A percentile compares a stretch with the other conserved stretches of the same genome.
Conservation (phyloP, 2,888 invertebrate species). For the Lasioglossum figueresi region DNA sequence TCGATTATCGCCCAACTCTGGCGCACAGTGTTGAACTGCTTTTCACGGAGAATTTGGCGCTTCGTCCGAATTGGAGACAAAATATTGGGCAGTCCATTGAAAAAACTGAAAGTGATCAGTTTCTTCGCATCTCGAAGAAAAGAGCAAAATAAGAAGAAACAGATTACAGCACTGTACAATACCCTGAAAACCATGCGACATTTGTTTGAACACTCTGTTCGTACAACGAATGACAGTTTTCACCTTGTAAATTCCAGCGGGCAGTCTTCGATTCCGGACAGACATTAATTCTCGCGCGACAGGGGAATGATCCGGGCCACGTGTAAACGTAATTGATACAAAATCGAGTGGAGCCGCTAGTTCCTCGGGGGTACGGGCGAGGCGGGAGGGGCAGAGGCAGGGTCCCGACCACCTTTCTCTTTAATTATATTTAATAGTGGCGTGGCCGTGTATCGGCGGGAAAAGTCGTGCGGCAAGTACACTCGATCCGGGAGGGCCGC, state of each 20-base stretch:
- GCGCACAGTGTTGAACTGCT: no score
- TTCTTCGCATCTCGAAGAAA: no score
- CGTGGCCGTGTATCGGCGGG: slow-evolving; percentile 18
- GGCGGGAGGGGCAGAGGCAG: background rate
- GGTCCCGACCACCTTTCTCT: slow-evolving; percentile 60
- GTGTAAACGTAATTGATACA: slow-evolving; percentile 30
- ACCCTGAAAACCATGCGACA: no score
- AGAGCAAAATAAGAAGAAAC: no score
- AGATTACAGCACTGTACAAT: no score
- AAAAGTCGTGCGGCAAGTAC: slow-evolving; percentile 12
- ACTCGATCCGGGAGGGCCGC: slow-evolving; percentile 5
- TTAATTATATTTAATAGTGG: slow-evolving; percentile 68
- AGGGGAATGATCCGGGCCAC: slow-evolving; percentile 16
- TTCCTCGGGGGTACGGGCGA: background rate
- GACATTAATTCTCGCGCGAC: slow-evolving; percentile 20
- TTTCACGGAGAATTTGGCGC: no score
- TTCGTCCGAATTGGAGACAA: no score
- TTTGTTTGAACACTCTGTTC: no score
- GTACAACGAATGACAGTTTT: background rate
- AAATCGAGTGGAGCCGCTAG: background rate
- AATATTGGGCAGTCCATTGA: no score
- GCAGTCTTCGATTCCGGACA: slow-evolving; percentile 1
- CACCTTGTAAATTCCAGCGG: background rate
- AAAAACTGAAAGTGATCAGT: no score
- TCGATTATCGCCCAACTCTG: no score